Percentiles rank a stretch among this genome's conserved stretches.
Evolutionary conservation across 2,797 vertebrate species (phyloP).

Genomic region (Mus caroli): DNA sequence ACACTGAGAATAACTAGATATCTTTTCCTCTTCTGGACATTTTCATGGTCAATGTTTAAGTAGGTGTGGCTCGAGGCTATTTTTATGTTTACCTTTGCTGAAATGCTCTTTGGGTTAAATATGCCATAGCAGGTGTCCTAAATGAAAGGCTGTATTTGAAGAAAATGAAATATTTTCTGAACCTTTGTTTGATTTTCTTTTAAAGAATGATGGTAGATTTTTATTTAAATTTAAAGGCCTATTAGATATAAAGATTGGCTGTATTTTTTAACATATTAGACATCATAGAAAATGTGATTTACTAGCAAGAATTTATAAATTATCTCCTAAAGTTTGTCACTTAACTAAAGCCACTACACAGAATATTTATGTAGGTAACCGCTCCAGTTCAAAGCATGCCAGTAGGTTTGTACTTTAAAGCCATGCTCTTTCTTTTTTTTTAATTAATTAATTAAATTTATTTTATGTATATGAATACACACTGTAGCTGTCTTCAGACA

Average conservation of each 20-base stretch:
- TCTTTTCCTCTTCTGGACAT: background rate
- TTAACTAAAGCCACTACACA: slow-evolving; percentile 13
- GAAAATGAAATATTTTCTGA: slow-evolving; percentile 43
- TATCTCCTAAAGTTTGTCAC: slow-evolving; percentile 53
- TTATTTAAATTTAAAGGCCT: slow-evolving; percentile 16
- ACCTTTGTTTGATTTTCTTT: slow-evolving; percentile 18
- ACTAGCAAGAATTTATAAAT: slow-evolving; percentile 59
- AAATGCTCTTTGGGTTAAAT: slow-evolving; percentile 38
- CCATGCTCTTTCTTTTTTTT: background rate
- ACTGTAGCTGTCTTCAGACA: background rate
- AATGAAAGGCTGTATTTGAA: slow-evolving; percentile 36
- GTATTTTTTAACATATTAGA: background rate
- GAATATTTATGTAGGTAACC: slow-evolving; percentile 34
- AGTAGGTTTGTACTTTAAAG: slow-evolving; percentile 37
- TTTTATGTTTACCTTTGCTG: background rate
- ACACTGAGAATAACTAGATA: background rate
- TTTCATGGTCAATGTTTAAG: slow-evolving; percentile 13
- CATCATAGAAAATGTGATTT: slow-evolving; percentile 55
- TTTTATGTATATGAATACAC: background rate
- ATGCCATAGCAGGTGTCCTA: background rate
- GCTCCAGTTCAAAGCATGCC: slow-evolving; percentile 12
- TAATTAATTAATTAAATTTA: background rate
- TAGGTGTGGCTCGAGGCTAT: background rate
- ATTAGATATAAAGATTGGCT: slow-evolving; percentile 22
- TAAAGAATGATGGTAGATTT: slow-evolving; percentile 52